Evolutionary conservation across 2,888 invertebrate species (phyloP).

Genomic region (Eupeodes latifasciatus): DNA sequence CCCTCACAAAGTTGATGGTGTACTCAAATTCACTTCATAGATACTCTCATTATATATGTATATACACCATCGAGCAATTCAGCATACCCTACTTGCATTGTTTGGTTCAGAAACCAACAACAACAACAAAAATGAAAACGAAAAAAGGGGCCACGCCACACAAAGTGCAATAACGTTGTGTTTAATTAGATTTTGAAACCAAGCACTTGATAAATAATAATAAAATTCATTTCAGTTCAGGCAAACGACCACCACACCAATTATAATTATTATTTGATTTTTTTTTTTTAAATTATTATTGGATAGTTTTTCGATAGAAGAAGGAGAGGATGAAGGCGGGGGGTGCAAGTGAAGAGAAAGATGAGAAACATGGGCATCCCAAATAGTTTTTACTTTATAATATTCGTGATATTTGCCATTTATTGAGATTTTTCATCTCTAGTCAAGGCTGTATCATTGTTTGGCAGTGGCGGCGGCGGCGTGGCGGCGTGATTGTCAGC

Average conservation of each 20-base stretch:
- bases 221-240: slow-evolving; percentile 35
- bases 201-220: slow-evolving; percentile 39
- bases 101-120: neutral
- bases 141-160: slow-evolving; percentile 3
- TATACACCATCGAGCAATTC: neutral
- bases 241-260: neutral
- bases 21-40: neutral
- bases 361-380: slow-evolving; percentile 24
- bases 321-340: neutral
- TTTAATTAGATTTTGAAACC: slow-evolving; percentile 55
- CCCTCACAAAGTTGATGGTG: neutral
- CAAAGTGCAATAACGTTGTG: slow-evolving; percentile 42
- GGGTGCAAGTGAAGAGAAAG: no score
- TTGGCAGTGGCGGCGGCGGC: neutral
- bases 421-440: slow-evolving; percentile 65
- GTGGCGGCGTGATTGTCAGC: neutral
- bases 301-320: neutral
- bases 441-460: slow-evolving; percentile 62
- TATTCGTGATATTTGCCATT: slow-evolving; percentile 59
- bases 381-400: slow-evolving; percentile 52
- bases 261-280: neutral
- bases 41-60: no score
- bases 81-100: slow-evolving; percentile 14
- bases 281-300: slow-evolving; percentile 3
- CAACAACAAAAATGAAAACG: neutral